phyloP scores from a whole-genome alignment of 2,113 vertebrate species.

The Poeciliopsis turrubarensis region DNA sequence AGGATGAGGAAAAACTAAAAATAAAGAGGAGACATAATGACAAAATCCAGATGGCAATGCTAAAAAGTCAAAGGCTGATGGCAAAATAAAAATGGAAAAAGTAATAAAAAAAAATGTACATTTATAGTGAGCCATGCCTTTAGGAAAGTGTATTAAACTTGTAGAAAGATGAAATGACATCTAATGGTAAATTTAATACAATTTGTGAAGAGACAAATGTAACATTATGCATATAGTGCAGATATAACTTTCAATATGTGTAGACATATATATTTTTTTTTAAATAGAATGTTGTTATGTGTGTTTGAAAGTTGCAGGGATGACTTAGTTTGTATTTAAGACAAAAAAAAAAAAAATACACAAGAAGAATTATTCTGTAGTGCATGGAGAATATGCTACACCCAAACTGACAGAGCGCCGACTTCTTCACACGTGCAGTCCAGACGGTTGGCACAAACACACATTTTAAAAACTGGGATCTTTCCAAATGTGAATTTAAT shows the following conservation, averaged over 20 bases:
- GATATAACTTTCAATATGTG: no score
- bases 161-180: conserved; percentile 39
- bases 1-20: conserved; percentile 36
- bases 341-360: conserved; percentile 27
- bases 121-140: conserved; percentile 52
- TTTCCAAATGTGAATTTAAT: conserved; percentile 7
- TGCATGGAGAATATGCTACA: conserved; percentile 39
- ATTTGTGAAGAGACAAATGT: conserved; percentile 2
- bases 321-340: conserved; percentile 23
- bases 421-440: conserved; percentile 26
- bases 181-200: conserved; percentile 20
- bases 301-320: conserved; percentile 16
- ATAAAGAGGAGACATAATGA: conserved; percentile 22
- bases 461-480: background rate
- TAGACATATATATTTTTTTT: background rate
- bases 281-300: background rate
- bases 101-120: conserved; percentile 34
- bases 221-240: background rate
- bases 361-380: conserved; percentile 21
- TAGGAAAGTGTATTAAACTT: conserved; percentile 38
- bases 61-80: conserved; percentile 29
- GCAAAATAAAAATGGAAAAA: conserved; percentile 33
- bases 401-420: conserved; percentile 23
- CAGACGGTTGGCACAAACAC: conserved; percentile 17
- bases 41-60: conserved; percentile 3